These are phyloP conservation scores for Spodoptera frugiperda DNA, from an alignment of 1,140 invertebrate species.

Conservation along the genomic window DNA sequence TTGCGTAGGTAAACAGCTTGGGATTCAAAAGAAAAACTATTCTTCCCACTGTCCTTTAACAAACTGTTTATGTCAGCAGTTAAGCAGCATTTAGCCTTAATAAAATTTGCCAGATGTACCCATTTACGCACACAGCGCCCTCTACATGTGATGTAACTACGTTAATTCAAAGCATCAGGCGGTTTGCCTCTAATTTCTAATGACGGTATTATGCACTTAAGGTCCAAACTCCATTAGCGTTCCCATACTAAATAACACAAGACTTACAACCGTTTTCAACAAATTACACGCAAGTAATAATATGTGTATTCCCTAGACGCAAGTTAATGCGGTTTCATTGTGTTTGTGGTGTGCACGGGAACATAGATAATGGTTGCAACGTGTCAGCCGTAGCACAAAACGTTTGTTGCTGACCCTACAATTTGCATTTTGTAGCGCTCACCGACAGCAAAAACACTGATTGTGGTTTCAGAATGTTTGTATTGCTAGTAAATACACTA, in stretches of 20 bases:
- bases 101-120: no score
- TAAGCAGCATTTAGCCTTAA: no score
- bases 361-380: conserved; percentile 45
- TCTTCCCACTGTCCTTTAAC: no score
- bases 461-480: conserved; percentile 39
- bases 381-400: conserved; percentile 42
- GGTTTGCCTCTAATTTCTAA: neutral
- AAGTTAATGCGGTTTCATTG: conserved; percentile 44
- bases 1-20: conserved; percentile 1
- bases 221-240: neutral
- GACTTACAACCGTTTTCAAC: conserved; percentile 24
- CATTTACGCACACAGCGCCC: no score
- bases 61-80: no score
- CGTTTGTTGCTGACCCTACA: conserved; percentile 35
- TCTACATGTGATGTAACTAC: no score
- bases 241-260: conserved; percentile 1
- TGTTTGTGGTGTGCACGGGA: conserved; percentile 28
- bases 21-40: neutral
- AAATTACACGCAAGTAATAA: conserved; percentile 41
- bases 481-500: conserved; percentile 19
- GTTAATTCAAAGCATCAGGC: no score
- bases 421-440: conserved; percentile 40
- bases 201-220: conserved; percentile 6
- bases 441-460: conserved; percentile 37
- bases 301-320: conserved; percentile 40